A percentile compares a stretch with the other conserved stretches of the same genome.
Conservation (phyloP, 1,140 invertebrate genomes). For the Aphidius ervi region DNA sequence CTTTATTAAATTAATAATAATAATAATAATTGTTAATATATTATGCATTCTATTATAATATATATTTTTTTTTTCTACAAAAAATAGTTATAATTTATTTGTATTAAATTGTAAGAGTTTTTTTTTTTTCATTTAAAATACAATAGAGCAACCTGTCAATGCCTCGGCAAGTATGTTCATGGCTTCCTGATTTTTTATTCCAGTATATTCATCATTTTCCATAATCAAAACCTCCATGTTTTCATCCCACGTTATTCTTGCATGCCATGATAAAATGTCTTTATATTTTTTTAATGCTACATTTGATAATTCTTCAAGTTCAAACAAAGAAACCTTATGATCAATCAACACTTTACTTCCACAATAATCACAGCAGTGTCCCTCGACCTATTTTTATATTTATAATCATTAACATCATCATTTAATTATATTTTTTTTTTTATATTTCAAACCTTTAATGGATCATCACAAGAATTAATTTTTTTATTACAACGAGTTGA, state of each 20-base stretch:
- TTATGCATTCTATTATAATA: too few species aligned
- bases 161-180: conserved; percentile 24
- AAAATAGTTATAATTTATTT: too few species aligned
- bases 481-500: conserved; percentile 31
- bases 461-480: conserved; percentile 34
- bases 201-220: conserved; percentile 36
- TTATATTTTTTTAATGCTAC: conserved; percentile 29
- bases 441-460: conserved; percentile 33
- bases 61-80: too few species aligned
- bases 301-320: conserved; percentile 26
- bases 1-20: too few species aligned
- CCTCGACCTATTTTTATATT: conserved; percentile 39
- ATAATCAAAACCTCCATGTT: conserved; percentile 39
- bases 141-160: conserved; percentile 24
- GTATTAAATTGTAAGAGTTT: neutral
- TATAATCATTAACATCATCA: neutral
- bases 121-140: neutral
- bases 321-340: conserved; percentile 28
- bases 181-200: conserved; percentile 30
- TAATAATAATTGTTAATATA: too few species aligned
- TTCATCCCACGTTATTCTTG: conserved; percentile 33
- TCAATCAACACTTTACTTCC: conserved; percentile 36
- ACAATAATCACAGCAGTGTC: conserved; percentile 47
- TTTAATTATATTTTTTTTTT: conserved; percentile 11
- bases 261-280: conserved; percentile 36